Base-by-base conservation (phyloP, 2,888 invertebrate genomes). In the Smittia sp. region DNA sequence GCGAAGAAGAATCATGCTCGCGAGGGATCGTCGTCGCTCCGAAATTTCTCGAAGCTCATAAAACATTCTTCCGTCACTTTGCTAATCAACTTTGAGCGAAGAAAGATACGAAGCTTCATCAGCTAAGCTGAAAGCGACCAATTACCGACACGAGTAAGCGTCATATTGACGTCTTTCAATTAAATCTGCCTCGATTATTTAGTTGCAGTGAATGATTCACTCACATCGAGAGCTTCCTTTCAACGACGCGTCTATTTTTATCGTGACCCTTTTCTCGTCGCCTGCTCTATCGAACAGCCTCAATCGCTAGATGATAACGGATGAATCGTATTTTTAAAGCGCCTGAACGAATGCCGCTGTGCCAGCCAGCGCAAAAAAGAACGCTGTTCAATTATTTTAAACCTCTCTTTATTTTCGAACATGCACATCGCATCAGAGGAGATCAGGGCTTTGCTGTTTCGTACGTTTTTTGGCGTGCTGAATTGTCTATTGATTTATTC, bases 1-100 rank as follows among this genome's bases (percentile, higher is more conserved):
- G 15, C 13, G 67, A 67, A 67, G 11, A 65, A 65, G 6, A 63
- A n/a, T 58, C 6, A 22, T 58, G 15, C 46, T 46, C 22, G 58
- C 7, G 22, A 58, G 58, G 58, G 58, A 58, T 58, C n/a, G 58
- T 58, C 58, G 9, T 9, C 22, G 58, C 46, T 9, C 32, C 32
- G n/a, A n/a, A 32, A 32, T 32, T 32, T n/a, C n/a, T n/a, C n/a
- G n/a, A n/a, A n/a, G n/a, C 32, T 32, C 32, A 32, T 32, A 32
- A 32, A 32, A 32, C 32, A 32, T 6, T 32, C 9, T 32, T 9
- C 9, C 9, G 3, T 32, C 32, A 32, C 32, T 32, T 32, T 3
- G 9, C 3, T 3, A 32, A 6, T 32, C 4, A 32, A 32, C 9
- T 32, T 32, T 3, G 9, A 32, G 32, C 32, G 9, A 9, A 6